phyloP scores from a whole-genome alignment of 2,113 vertebrate species.

The Oncorhynchus kisutch region DNA sequence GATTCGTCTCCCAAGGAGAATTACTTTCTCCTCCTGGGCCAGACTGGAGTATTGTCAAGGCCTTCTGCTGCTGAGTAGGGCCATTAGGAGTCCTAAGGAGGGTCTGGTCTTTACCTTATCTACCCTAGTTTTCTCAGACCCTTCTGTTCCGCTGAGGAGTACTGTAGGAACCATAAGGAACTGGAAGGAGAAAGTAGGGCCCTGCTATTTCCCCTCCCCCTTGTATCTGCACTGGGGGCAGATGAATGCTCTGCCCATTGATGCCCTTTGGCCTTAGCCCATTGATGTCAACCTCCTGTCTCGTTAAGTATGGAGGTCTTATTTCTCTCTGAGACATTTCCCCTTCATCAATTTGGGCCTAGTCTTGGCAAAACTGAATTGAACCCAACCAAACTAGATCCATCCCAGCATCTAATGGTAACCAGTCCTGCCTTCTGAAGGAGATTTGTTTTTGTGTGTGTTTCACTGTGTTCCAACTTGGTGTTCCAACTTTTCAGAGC shows the following conservation, averaged over 20 bases:
- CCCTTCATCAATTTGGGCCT: neutral
- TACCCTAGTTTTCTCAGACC: too few relatives aligned
- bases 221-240: neutral
- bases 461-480: conserved; percentile 40
- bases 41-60: neutral
- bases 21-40: conserved; percentile 18
- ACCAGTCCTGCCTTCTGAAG: neutral
- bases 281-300: conserved; percentile 3
- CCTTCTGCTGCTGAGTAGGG: neutral
- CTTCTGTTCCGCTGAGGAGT: too few relatives aligned
- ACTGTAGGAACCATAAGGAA: neutral
- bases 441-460: neutral
- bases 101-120: too few relatives aligned
- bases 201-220: neutral
- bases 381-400: neutral
- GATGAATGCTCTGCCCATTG: neutral
- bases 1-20: conserved; percentile 25
- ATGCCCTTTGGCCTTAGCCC: too few relatives aligned
- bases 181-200: neutral
- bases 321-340: neutral
- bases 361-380: neutral
- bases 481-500: conserved; percentile 60
- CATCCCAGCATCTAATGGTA: neutral
- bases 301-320: neutral
- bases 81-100: neutral